Conservation (phyloP, 2,113 vertebrate genomes). For the Phylloscopus trochiloides region DNA sequence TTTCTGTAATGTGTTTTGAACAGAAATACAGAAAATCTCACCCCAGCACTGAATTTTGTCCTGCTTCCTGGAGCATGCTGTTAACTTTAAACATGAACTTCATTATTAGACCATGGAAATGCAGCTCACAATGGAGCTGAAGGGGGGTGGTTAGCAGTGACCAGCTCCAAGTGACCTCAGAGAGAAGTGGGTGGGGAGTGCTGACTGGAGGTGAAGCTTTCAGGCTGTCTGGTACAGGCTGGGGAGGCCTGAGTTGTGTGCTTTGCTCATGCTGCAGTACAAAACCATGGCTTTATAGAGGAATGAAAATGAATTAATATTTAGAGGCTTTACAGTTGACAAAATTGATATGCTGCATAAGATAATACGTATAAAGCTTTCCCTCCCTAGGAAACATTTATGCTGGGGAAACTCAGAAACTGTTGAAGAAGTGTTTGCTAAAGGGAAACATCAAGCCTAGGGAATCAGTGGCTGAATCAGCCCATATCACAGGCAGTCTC, state of each 20-base stretch:
- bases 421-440: neutral
- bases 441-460: neutral
- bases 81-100: neutral
- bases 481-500: neutral
- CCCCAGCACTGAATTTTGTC: neutral
- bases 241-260: neutral
- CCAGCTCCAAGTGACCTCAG: neutral
- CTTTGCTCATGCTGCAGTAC: neutral
- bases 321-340: neutral
- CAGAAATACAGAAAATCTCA: neutral
- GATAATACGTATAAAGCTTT: neutral
- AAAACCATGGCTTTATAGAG: neutral
- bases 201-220: neutral
- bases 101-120: neutral
- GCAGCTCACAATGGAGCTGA: neutral
- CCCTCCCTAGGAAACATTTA: neutral
- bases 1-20: neutral
- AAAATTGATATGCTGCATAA: neutral
- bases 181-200: neutral
- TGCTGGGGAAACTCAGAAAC: neutral
- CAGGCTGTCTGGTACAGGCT: neutral
- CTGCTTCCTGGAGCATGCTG: neutral
- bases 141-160: neutral
- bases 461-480: neutral
- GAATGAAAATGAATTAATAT: neutral